These are phyloP conservation scores for Apostichopus parvimensis DNA, from an alignment of 35 echinoderm and acorn worm genomes.

Conservation along the genomic window DNA sequence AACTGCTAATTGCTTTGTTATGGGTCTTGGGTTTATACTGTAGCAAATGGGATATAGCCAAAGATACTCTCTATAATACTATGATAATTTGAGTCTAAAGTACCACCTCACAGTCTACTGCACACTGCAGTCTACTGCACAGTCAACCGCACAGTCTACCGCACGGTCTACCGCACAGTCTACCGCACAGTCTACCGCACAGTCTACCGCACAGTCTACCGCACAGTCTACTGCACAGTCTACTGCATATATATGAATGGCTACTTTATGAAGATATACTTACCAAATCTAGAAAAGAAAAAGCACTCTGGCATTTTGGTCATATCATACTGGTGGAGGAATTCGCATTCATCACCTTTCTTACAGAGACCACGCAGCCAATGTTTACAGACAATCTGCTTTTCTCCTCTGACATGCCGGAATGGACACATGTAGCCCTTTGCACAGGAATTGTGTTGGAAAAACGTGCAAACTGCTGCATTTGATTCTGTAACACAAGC, in stretches of 20 bases:
- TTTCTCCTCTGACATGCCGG: conserved; percentile 96
- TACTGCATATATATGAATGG: background rate
- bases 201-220: too few species aligned
- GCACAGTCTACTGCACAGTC: too few species aligned
- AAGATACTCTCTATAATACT: too few species aligned
- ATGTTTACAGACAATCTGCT: conserved; percentile 96
- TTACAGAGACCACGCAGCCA: conserved; percentile 98
- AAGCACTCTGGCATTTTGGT: conserved; percentile 99
- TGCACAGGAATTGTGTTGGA: conserved; percentile 74
- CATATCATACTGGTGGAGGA: conserved; percentile 98
- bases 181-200: too few species aligned
- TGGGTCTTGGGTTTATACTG: too few species aligned
- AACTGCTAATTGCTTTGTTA: too few species aligned
- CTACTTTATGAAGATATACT: conserved; percentile 4
- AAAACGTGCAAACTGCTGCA: conserved; percentile 92
- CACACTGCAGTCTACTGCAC: too few species aligned
- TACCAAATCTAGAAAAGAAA: conserved; percentile 98
- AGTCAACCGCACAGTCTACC: too few species aligned
- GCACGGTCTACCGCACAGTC: too few species aligned
- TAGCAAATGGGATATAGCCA: too few species aligned
- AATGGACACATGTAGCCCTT: conserved; percentile 92
- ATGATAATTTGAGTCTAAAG: too few species aligned
- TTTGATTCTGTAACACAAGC: conserved; percentile 72
- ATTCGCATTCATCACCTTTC: conserved; percentile 99
- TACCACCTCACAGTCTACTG: too few species aligned